phyloP scores from a whole-genome alignment of 2,797 vertebrate species.

The Darevskia nairensis region DNA sequence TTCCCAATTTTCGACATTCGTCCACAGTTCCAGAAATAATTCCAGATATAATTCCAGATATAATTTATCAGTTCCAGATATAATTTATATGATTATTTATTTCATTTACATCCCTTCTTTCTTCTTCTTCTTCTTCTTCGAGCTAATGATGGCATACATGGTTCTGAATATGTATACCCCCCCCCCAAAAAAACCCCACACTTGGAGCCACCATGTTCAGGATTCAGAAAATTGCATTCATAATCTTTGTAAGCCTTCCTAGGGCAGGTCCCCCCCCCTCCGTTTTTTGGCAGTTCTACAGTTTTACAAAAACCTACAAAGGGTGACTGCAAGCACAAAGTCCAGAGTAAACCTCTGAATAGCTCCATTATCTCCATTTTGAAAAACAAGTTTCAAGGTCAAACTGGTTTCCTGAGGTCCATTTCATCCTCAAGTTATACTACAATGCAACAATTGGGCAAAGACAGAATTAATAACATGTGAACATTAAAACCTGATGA shows the following conservation, averaged over 20 bases:
- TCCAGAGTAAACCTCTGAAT: background rate
- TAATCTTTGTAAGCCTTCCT: background rate
- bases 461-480: conserved; percentile 31
- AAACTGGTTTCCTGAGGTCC: conserved; percentile 29
- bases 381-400: background rate
- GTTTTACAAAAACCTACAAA: background rate
- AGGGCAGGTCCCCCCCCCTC: background rate
- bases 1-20: no score
- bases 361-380: background rate
- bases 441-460: conserved; percentile 24
- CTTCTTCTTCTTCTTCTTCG: no score
- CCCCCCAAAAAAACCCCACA: no score
- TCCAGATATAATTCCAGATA: background rate
- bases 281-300: background rate
- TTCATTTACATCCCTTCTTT: no score
- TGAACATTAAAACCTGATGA: conserved; percentile 42
- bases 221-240: background rate
- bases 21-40: background rate
- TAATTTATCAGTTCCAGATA: background rate
- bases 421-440: conserved; percentile 40
- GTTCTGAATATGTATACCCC: background rate
- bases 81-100: no score
- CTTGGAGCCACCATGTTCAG: background rate
- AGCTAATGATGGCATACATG: no score
- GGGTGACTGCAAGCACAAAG: background rate